A percentile compares a stretch with the other conserved stretches of the same genome.
Evolutionary conservation across 2,113 vertebrate genomes (phyloP).

Genomic region (Dolichallabes microphthalmus): DNA sequence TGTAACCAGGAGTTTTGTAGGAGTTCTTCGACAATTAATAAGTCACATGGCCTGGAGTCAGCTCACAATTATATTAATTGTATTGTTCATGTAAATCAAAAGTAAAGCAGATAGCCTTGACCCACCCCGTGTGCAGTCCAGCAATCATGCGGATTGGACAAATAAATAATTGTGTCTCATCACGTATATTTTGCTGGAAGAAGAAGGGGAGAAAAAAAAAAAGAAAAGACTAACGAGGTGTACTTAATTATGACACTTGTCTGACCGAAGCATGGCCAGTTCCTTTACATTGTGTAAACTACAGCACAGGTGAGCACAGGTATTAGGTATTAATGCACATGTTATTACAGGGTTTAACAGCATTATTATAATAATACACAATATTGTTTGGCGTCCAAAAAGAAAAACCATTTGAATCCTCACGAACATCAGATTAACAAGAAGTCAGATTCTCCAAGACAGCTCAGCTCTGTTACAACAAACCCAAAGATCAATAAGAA

Average conservation of each 20-base stretch:
- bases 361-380: not conserved
- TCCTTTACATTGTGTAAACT: not conserved
- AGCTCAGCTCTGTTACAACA: not conserved
- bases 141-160: not conserved
- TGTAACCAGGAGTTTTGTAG: not conserved
- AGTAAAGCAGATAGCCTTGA: not conserved
- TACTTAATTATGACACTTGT: not conserved
- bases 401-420: not conserved
- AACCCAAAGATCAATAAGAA: conserved; percentile 52
- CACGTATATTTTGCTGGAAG: not conserved
- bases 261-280: not conserved
- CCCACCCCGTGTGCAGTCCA: not conserved
- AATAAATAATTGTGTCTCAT: not conserved
- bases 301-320: not conserved
- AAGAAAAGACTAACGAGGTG: not conserved
- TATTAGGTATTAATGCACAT: no score
- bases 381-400: not conserved
- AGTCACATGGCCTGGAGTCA: not conserved
- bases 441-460: not conserved
- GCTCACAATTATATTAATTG: not conserved
- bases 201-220: no score
- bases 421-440: not conserved
- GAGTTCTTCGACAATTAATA: not conserved
- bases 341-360: not conserved
- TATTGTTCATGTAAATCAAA: not conserved